Evolutionary conservation across 2,797 vertebrate genomes (phyloP).

Genomic region (Dromococcyx pavoninus): DNA sequence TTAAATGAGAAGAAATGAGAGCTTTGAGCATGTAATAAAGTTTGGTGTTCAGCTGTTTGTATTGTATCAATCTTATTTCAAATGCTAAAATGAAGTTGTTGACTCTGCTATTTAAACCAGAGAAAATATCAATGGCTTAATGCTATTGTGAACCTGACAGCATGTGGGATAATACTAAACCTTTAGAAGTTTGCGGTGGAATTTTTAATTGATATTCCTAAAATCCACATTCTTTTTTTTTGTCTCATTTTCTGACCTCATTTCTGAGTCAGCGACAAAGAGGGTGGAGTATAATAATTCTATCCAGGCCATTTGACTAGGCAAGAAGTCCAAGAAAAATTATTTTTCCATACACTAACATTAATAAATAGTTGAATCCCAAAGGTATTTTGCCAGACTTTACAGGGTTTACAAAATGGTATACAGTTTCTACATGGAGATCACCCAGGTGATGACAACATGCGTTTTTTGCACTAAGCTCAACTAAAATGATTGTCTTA

Average conservation of each 20-base stretch:
- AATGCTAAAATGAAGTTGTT: background rate
- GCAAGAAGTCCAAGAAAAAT: slow-evolving; percentile 51
- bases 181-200: background rate
- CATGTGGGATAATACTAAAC: background rate
- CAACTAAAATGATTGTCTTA: background rate
- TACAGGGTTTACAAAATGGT: background rate
- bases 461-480: background rate
- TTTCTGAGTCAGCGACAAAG: slow-evolving; percentile 49
- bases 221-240: background rate
- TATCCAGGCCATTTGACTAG: slow-evolving; percentile 24
- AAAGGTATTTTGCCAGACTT: slow-evolving; percentile 29
- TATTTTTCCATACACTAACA: slow-evolving; percentile 23
- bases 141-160: background rate
- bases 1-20: background rate
- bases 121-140: background rate
- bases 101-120: background rate
- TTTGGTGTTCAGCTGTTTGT: background rate
- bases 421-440: background rate
- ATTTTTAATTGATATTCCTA: background rate
- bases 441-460: background rate
- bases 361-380: slow-evolving; percentile 28
- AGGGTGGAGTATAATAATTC: slow-evolving; percentile 52
- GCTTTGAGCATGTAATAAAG: background rate
- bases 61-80: background rate
- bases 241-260: slow-evolving; percentile 45